phyloP scores from a whole-genome alignment of 2,797 vertebrate genomes.

The Poecilia velifera region DNA sequence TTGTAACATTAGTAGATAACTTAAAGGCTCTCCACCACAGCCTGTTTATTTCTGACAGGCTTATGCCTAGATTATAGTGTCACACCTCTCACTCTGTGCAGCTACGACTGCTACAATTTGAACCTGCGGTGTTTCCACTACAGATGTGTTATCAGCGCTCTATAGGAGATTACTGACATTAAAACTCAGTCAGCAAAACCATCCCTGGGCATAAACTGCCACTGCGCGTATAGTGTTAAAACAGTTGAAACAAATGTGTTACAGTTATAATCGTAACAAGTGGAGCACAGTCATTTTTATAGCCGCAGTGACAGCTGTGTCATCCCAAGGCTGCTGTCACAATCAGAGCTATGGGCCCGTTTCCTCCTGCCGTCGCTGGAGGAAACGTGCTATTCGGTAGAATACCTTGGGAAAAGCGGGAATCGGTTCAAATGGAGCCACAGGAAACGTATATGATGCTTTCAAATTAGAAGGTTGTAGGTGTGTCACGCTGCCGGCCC shows the following conservation, averaged over 20 bases:
- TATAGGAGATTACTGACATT: slow-evolving; percentile 2
- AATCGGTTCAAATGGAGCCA: not conserved
- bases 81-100: not conserved
- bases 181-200: slow-evolving; percentile 2
- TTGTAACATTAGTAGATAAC: not conserved
- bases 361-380: not conserved
- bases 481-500: not conserved
- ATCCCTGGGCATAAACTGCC: not conserved
- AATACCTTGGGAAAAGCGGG: not conserved
- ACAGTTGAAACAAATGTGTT: slow-evolving; percentile 8
- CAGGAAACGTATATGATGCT: not conserved
- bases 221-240: not conserved
- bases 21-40: not conserved
- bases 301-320: slow-evolving; percentile 11
- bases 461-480: not conserved
- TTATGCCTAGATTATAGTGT: not conserved
- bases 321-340: slow-evolving; percentile 12
- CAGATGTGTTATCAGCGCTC: not conserved
- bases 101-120: not conserved
- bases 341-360: not conserved
- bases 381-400: not conserved
- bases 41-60: not conserved
- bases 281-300: not conserved
- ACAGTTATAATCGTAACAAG: slow-evolving; percentile 15
- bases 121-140: not conserved